phyloP scores from a whole-genome alignment of 2,797 vertebrate genomes.

The Amniataba percoides region DNA sequence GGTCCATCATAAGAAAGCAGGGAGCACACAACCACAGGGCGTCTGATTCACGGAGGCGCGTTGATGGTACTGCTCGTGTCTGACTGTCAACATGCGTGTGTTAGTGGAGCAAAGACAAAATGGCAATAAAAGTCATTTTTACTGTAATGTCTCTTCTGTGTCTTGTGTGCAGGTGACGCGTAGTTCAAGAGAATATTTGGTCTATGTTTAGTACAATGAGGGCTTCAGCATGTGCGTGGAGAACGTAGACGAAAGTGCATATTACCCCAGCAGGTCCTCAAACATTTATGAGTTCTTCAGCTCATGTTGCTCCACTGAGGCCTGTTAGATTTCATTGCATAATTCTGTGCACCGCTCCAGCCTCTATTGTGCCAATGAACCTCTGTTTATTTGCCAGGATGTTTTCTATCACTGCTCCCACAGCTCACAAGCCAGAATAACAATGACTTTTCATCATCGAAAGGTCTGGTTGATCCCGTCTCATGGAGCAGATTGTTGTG shows the following conservation, averaged over 20 bases:
- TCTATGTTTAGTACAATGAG: conserved; percentile 56
- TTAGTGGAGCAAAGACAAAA: not conserved
- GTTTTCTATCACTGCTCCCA: conserved; percentile 69
- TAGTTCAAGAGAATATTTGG: conserved; percentile 32
- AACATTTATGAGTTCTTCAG: conserved; percentile 86
- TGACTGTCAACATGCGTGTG: conserved; percentile 22
- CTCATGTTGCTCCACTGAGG: conserved; percentile 78
- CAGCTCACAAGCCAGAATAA: conserved; percentile 65
- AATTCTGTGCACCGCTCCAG: conserved; percentile 67
- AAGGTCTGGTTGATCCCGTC: conserved; percentile 57
- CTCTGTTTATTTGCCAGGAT: conserved; percentile 74
- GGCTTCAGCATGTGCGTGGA: conserved; percentile 48
- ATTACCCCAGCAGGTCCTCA: conserved; percentile 78
- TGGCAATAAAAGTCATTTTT: conserved; percentile 8
- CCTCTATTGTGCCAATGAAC: conserved; percentile 68
- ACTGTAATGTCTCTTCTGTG: conserved; percentile 27
- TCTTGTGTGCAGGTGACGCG: conserved; percentile 29
- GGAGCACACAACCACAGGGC: conserved; percentile 1
- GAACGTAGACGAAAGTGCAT: conserved; percentile 63
- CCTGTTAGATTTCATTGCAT: conserved; percentile 82
- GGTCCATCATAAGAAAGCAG: conserved; percentile 45
- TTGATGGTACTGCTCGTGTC: conserved; percentile 12
- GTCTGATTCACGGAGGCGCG: conserved; percentile 9
- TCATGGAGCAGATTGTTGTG: conserved; percentile 44
- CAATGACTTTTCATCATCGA: conserved; percentile 72